Base-by-base conservation (phyloP, 1,140 invertebrate genomes). In the Hyposmocoma kahamanoa region DNA sequence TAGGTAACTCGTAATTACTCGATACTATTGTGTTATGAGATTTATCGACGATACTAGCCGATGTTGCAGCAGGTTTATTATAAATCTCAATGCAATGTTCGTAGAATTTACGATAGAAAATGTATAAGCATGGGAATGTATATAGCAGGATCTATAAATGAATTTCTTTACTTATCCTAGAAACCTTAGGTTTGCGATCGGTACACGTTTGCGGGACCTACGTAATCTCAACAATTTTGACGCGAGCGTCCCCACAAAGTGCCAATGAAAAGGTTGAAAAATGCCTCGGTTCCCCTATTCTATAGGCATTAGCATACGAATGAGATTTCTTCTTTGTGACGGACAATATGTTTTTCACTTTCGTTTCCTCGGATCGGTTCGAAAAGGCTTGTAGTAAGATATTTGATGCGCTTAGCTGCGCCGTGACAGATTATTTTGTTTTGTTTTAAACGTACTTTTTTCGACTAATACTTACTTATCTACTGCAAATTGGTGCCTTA, bases 1-100 rank as follows among this genome's bases (percentile, higher is more conserved):
- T 77, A 71, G 79, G 76, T 59, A 69, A 56, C 46, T 59, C 60
- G 67, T 83, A 83, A 83, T 80, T 83, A 77, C 70, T 69, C 57
- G 49, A 59, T 56, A 64, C 59, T 75, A 81, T 78, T 81, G 74
- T 73, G 52, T 75, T 64, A 59, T 15, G 32, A 65, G 65, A 82
- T 78, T 72, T 73, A 77, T 73, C 47, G 32, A 36, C 32, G 32
- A 36, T 36, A 36, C 32, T 36, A 36, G 32, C 15, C 32, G 10
- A 36, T 13, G 10, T 36, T 36, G 18, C 32, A 36, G 32, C 32
- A 17, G 32, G 32, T 10, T 36, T 36, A 36, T 36, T 36, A 36
- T 36, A 36, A 36, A 36, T 36, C 32, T 36, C 32, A 15, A 36
- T 36, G 15, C 15, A n/a, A n/a, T n/a, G n/a, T n/a, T n/a, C n/a